Conservation (phyloP, 2,888 invertebrate genomes). For the Idaea dimidiata region DNA sequence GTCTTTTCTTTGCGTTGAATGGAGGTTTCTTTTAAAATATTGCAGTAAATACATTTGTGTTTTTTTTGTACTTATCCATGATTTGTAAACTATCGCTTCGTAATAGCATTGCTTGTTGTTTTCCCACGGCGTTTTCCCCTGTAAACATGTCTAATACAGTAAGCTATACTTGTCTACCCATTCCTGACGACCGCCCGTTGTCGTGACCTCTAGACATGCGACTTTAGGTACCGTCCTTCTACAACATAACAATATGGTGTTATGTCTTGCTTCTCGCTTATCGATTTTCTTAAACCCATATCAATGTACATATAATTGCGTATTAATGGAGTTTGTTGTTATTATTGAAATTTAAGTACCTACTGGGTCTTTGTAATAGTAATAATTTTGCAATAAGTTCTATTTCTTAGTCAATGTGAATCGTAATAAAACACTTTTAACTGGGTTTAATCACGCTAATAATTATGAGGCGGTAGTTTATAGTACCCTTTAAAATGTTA, state of each 20-base stretch:
- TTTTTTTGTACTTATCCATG: neutral
- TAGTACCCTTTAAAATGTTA: no score
- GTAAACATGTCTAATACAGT: conserved; percentile 2
- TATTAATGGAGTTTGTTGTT: neutral
- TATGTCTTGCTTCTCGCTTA: conserved; percentile 29
- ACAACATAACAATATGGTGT: conserved; percentile 26
- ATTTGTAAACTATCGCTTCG: no score
- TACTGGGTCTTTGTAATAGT: neutral
- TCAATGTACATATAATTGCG: conserved; percentile 18
- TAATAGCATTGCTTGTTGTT: neutral
- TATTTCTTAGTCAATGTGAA: neutral
- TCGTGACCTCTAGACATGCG: conserved; percentile 68
- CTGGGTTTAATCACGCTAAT: no score
- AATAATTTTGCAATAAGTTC: neutral
- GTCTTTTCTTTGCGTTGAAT: no score
- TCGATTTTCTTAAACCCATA: conserved; percentile 38
- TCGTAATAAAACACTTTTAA: no score
- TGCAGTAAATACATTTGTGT: neutral
- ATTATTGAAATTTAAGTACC: neutral
- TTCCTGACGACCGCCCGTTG: conserved; percentile 36
- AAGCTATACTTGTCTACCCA: conserved; percentile 10
- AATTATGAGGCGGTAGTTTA: no score
- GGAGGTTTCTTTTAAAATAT: neutral
- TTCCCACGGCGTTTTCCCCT: neutral
- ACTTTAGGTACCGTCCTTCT: conserved; percentile 44